Evolutionary conservation across 2,888 invertebrate species (phyloP).

Genomic region (Synanthedon formicaeformis): DNA sequence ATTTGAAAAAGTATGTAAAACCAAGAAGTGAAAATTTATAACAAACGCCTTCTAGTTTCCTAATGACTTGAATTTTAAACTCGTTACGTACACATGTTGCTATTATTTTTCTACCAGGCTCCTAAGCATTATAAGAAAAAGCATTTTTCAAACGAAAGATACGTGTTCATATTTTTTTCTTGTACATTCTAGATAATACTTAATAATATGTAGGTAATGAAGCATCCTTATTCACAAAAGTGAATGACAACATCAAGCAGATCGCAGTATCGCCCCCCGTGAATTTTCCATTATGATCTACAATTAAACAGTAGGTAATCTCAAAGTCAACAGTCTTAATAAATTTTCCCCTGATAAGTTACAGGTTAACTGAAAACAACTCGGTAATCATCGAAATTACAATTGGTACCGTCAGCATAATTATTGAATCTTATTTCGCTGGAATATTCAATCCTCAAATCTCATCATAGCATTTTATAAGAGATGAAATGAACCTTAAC

Average conservation of each 20-base stretch:
- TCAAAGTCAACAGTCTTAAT: neutral
- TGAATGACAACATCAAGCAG: neutral
- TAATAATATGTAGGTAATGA: neutral
- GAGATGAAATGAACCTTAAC: no score
- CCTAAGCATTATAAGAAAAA: neutral
- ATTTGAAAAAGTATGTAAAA: no score
- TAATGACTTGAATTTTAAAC: no score
- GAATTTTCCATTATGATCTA: slow-evolving; percentile 3
- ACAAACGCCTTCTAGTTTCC: no score
- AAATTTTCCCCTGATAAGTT: neutral
- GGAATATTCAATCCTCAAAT: no score
- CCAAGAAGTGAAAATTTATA: no score
- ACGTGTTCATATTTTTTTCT: no score
- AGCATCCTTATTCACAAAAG: neutral
- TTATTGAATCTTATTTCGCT: no score
- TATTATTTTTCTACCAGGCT: neutral
- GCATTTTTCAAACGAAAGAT: neutral
- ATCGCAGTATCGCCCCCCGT: slow-evolving; percentile 1
- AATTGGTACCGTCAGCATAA: slow-evolving; percentile 2
- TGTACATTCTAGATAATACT: neutral
- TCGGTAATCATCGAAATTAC: neutral
- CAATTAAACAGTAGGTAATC: neutral
- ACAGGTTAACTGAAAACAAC: neutral
- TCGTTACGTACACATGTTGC: no score
- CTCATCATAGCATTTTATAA: no score